Percentiles rank a stretch among this genome's conserved stretches.
Evolutionary conservation across 1,140 invertebrate species (phyloP).

Genomic region (Paraescarpia echinospica): DNA sequence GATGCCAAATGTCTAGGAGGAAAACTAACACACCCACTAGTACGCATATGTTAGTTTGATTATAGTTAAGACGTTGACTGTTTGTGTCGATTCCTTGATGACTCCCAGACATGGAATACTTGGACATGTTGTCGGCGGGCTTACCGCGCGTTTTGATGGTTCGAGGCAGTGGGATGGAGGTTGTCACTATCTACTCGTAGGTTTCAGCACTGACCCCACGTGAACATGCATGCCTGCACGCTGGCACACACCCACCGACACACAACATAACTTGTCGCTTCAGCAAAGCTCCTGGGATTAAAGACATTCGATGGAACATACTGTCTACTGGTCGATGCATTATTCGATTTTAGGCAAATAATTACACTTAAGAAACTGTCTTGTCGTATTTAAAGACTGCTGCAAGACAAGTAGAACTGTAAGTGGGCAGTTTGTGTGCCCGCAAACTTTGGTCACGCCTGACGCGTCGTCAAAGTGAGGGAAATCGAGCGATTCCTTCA

Average conservation of each 20-base stretch:
- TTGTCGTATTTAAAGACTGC: background rate
- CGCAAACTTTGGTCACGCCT: background rate
- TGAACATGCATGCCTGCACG: background rate
- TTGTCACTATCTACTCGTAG: conserved; percentile 83
- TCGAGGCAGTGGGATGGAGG: conserved; percentile 91
- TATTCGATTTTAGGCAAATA: background rate
- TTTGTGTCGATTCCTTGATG: conserved; percentile 6
- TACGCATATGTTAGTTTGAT: background rate
- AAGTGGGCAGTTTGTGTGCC: background rate
- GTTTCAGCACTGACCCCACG: background rate
- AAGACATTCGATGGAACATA: background rate
- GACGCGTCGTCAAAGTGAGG: background rate
- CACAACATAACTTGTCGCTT: background rate
- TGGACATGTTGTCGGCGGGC: conserved; percentile 94
- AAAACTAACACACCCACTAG: background rate
- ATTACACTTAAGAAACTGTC: background rate
- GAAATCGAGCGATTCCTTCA: background rate
- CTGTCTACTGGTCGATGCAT: background rate
- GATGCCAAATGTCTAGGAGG: background rate
- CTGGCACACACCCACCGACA: background rate
- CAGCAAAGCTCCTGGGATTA: background rate
- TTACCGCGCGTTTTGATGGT: conserved; percentile 94
- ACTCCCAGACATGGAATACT: conserved; percentile 84
- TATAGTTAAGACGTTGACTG: too few species aligned
- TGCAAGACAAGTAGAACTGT: background rate